Evolutionary conservation across 1,140 invertebrate species (phyloP).

Genomic region (Phocides pigmalion): DNA sequence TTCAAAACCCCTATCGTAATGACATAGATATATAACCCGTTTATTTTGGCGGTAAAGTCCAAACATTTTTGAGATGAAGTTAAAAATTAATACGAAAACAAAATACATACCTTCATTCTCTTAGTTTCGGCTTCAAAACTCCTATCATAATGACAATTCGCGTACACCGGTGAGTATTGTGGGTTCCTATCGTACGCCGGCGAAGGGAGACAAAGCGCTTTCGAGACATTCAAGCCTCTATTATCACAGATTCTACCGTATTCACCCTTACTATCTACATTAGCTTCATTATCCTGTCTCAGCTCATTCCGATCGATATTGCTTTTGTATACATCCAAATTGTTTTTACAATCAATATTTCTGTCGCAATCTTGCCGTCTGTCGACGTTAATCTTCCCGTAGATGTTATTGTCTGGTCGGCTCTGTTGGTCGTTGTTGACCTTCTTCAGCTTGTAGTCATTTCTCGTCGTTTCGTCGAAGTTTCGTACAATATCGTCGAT

Average conservation of each 20-base stretch:
- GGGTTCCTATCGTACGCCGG: conserved; percentile 68
- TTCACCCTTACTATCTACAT: conserved; percentile 40
- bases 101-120: conserved; percentile 61
- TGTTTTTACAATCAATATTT: conserved; percentile 49
- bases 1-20: too few species aligned
- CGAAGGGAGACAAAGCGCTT: conserved; percentile 51
- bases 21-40: too few species aligned
- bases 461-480: conserved; percentile 61
- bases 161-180: conserved; percentile 71
- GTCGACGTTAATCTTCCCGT: conserved; percentile 68
- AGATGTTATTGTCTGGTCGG: conserved; percentile 55
- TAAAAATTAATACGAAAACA: conserved; percentile 12
- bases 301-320: conserved; percentile 31
- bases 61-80: not conserved
- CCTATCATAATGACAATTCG: conserved; percentile 62
- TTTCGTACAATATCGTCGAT: conserved; percentile 77
- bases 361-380: conserved; percentile 42
- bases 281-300: conserved; percentile 18
- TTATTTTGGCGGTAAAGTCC: too few species aligned
- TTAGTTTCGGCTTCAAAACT: conserved; percentile 66
- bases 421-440: conserved; percentile 65
- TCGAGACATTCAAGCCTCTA: conserved; percentile 18
- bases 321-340: conserved; percentile 37
- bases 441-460: conserved; percentile 63
- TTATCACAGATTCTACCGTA: conserved; percentile 55